phyloP scores from a whole-genome alignment of 2,113 vertebrate genomes.

The Oreochromis tanganicae region DNA sequence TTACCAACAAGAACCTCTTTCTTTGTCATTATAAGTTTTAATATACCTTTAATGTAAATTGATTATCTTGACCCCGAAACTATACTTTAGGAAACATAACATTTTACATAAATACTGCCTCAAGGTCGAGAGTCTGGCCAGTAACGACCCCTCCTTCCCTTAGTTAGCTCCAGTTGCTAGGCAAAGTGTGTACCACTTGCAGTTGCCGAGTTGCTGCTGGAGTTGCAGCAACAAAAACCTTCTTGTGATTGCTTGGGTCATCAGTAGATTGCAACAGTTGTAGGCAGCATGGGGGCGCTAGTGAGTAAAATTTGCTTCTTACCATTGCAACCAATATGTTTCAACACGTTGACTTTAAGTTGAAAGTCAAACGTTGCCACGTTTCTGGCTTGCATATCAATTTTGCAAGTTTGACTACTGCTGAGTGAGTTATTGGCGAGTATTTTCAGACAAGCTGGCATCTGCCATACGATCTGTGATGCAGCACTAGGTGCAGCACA shows the following conservation, averaged over 20 bases:
- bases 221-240: not conserved
- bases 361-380: not conserved
- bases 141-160: not conserved
- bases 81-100: not conserved
- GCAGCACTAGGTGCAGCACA: not conserved
- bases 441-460: not conserved
- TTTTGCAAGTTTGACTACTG: not conserved
- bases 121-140: not conserved
- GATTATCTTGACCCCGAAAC: no score
- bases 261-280: no score
- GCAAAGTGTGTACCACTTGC: not conserved
- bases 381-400: not conserved
- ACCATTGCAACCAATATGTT: not conserved
- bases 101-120: not conserved
- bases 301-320: not conserved
- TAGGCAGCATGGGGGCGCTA: accelerated
- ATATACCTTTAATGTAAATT: no score
- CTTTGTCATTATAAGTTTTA: no score
- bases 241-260: no score
- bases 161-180: not conserved
- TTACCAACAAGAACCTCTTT: no score
- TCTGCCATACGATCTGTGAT: not conserved
- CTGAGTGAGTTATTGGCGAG: not conserved
- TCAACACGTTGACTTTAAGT: not conserved
- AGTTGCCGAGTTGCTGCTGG: not conserved